These are phyloP conservation scores for Solen grandis DNA, from an alignment of 1,140 invertebrate species.

Conservation along the genomic window DNA sequence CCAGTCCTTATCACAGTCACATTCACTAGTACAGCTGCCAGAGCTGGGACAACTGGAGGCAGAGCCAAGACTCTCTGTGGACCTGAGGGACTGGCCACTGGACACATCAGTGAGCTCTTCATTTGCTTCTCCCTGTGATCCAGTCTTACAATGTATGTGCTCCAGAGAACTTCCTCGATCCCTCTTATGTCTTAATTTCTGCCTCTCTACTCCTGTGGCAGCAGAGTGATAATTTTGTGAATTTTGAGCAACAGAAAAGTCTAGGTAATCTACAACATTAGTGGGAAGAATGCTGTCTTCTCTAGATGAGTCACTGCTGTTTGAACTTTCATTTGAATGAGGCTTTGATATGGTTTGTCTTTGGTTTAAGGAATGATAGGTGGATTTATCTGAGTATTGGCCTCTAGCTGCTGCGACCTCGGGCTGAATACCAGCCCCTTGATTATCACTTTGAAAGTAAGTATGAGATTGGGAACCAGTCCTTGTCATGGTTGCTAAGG, in stretches of 20 bases:
- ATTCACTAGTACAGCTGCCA: slow-evolving; percentile 61
- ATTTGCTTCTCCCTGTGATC: slow-evolving; percentile 5
- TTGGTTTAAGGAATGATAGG: not conserved
- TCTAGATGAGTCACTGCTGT: not conserved
- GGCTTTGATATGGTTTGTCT: not conserved
- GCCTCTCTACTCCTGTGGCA: not conserved
- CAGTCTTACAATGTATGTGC: slow-evolving; percentile 38
- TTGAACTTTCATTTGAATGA: not conserved
- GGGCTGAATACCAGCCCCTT: too few species aligned
- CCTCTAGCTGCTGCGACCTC: not conserved
- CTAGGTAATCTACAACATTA: not conserved
- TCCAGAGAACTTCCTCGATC: slow-evolving; percentile 1
- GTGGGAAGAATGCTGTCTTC: not conserved
- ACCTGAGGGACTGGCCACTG: slow-evolving; percentile 7
- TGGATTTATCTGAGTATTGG: too few species aligned
- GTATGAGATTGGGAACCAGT: not conserved
- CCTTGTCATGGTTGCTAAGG: slow-evolving; percentile 34
- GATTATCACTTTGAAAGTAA: not conserved
- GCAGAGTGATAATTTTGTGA: not conserved
- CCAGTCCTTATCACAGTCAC: slow-evolving; percentile 74
- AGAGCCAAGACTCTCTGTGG: slow-evolving; percentile 22
- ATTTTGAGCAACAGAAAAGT: not conserved
- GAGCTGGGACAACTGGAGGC: slow-evolving; percentile 76
- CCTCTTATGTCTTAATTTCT: not conserved
- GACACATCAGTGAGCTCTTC: slow-evolving; percentile 51